These are phyloP conservation scores for Plectrocnemia conspersa DNA, from an alignment of 1,140 invertebrate species.

Conservation along the genomic window DNA sequence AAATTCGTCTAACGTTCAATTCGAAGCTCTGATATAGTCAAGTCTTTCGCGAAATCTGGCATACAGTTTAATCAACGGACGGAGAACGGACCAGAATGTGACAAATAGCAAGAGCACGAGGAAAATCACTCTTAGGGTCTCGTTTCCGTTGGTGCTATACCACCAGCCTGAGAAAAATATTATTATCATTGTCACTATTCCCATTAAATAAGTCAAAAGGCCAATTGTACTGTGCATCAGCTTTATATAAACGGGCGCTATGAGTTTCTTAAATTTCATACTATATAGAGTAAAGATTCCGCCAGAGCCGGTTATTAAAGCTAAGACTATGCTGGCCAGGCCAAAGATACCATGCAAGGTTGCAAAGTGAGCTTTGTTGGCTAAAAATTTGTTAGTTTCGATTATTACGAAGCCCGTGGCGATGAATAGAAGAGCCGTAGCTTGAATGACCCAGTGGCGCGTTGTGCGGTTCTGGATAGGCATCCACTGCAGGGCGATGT, in stretches of 20 bases:
- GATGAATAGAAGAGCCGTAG: constrained; percentile 39
- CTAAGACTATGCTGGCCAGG: constrained; percentile 43
- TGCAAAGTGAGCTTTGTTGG: constrained; percentile 42
- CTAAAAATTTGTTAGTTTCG: constrained; percentile 43
- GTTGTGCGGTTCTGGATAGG: constrained; percentile 46
- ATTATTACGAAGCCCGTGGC: constrained; percentile 44
- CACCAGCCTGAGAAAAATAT: constrained; percentile 46
- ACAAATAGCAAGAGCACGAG: constrained; percentile 41
- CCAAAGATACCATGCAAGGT: constrained; percentile 48
- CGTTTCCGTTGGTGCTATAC: constrained; percentile 40
- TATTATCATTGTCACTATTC: constrained; percentile 43
- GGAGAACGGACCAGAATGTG: constrained; percentile 44
- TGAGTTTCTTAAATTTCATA: constrained; percentile 43
- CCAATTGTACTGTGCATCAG: constrained; percentile 44
- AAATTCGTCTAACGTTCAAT: no score
- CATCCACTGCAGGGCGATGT: constrained; percentile 49
- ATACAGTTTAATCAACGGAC: constrained; percentile 47
- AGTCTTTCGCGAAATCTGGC: constrained; percentile 47
- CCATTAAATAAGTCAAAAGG: constrained; percentile 44
- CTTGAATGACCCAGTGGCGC: constrained; percentile 48
- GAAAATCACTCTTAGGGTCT: constrained; percentile 35
- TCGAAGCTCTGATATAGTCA: constrained; percentile 18
- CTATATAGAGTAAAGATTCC: constrained; percentile 45
- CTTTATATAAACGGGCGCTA: constrained; percentile 47
- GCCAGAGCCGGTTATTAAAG: constrained; percentile 42